These are phyloP conservation scores for Chrysopilus asiliformis DNA, from an alignment of 2,888 invertebrate genomes.

Conservation along the genomic window DNA sequence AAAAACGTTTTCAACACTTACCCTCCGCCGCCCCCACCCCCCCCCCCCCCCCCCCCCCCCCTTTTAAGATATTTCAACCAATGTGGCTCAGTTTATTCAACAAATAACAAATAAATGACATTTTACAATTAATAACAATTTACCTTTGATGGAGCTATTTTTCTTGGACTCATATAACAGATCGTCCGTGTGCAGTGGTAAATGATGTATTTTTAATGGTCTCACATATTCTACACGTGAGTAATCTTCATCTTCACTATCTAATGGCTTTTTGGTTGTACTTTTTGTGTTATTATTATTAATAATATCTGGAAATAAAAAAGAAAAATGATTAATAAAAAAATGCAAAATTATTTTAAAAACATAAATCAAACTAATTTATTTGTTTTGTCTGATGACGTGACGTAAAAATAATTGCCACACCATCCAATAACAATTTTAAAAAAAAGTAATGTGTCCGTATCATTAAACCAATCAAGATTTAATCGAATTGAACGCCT, in stretches of 20 bases:
- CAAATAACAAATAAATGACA: constrained; percentile 1
- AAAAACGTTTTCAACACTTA: too few species aligned
- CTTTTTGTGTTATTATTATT: constrained; percentile 4
- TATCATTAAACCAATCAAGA: too few species aligned
- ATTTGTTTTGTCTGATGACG: not conserved
- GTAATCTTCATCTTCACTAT: constrained; percentile 19
- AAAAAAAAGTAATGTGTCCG: too few species aligned
- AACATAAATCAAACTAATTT: not conserved
- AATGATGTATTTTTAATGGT: constrained; percentile 43
- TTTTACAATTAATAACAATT: too few species aligned
- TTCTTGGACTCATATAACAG: constrained; percentile 39
- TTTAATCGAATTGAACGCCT: too few species aligned
- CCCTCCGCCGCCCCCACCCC: too few species aligned
- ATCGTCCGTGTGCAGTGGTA: constrained; percentile 42
- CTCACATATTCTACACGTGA: constrained; percentile 39
- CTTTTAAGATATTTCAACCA: too few species aligned
- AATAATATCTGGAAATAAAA: constrained; percentile 5
- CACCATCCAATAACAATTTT: too few species aligned
- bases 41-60: too few species aligned
- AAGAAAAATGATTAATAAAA: not conserved
- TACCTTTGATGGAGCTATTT: constrained; percentile 22
- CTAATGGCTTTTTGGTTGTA: not conserved
- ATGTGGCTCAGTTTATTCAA: too few species aligned
- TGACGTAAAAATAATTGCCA: too few species aligned
- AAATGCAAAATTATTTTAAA: not conserved